These are phyloP conservation scores for Cassiopea andromeda DNA, from an alignment of 30 jellyfish, hydroid and myxozoan species.

Conservation along the genomic window DNA sequence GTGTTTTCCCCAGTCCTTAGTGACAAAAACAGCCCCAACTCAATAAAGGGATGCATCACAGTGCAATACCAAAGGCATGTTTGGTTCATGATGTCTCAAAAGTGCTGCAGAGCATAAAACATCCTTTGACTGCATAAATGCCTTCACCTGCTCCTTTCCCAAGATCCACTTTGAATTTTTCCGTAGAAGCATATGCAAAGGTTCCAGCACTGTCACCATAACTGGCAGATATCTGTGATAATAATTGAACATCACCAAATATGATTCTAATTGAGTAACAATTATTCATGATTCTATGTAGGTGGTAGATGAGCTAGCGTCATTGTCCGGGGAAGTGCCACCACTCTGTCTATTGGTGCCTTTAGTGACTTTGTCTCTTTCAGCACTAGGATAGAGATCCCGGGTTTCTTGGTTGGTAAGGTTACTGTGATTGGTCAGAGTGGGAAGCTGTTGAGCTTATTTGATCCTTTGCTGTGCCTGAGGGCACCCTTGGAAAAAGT, in stretches of 20 bases:
- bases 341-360: no score
- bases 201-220: constrained; percentile 47
- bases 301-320: no score
- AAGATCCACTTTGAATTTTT: constrained; percentile 51
- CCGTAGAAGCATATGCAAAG: constrained; percentile 44
- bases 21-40: constrained; percentile 77
- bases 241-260: constrained; percentile 31
- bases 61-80: constrained; percentile 15
- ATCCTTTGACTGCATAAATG: constrained; percentile 45
- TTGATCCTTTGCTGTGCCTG: no score
- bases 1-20: constrained; percentile 9
- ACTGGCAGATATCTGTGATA: constrained; percentile 32
- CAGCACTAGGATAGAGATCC: no score
- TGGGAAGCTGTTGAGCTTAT: neutral
- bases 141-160: constrained; percentile 14
- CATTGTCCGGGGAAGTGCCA: constrained; percentile 9
- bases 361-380: no score
- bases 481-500: no score
- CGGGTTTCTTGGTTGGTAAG: no score
- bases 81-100: constrained; percentile 65
- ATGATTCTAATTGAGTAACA: constrained; percentile 57
- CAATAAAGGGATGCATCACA: constrained; percentile 75
- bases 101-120: constrained; percentile 45
- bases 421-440: no score
- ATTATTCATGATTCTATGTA: neutral